Evolutionary conservation across 2,888 invertebrate genomes (phyloP), one percentile per base, ranked within the genome.

Genomic region (Habroteleia sp.): DNA sequence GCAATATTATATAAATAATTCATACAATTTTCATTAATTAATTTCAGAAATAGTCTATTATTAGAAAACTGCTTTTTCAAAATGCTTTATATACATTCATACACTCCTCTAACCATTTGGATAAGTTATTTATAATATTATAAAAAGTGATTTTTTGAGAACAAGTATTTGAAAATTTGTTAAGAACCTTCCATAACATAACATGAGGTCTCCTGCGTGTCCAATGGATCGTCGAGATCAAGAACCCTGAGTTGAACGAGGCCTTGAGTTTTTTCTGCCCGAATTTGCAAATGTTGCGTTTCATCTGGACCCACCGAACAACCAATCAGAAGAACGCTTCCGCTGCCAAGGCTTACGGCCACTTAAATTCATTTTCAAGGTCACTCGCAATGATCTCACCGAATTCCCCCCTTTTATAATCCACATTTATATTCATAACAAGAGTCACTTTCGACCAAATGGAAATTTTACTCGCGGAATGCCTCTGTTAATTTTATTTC

Each of bases 291-390:
- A 37, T 54, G 33, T 56, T 41, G 42, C 27, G 72, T 41, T 25
- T 33, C 68, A 54, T 76, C 46, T 14, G 69, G 8, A 27, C 42
- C 63, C 23, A 31, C 27, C 5, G 63, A 72, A 20, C 56, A 25
- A 52, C 74, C 86, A 74, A 88, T 78, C 66, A 88, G 82, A 33
- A 88, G 83, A 8, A 87, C 77, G 76, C 87, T 82, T 76, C 88
- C 88, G 68, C 81, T 78, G 65, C 87, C 88, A 80, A 88, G 87
- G 82, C 88, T 88, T 80, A 88, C 85, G 68, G 88, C 82, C 85
- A 88, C 88, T 88, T 85, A 78, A 87, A 82, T 84, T 81, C 72
- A 82, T 80, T 77, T 81, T 81, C 84, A 86, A 81, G 83, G 83
- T 87, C 82, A 85, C 50, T 62, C 68, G 71, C 58, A 56, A 42